A percentile compares a stretch with the other conserved stretches of the same genome.
These are phyloP conservation scores for Ptiloglossa arizonensis DNA, from an alignment of 1,140 invertebrate species.

Conservation along the genomic window DNA sequence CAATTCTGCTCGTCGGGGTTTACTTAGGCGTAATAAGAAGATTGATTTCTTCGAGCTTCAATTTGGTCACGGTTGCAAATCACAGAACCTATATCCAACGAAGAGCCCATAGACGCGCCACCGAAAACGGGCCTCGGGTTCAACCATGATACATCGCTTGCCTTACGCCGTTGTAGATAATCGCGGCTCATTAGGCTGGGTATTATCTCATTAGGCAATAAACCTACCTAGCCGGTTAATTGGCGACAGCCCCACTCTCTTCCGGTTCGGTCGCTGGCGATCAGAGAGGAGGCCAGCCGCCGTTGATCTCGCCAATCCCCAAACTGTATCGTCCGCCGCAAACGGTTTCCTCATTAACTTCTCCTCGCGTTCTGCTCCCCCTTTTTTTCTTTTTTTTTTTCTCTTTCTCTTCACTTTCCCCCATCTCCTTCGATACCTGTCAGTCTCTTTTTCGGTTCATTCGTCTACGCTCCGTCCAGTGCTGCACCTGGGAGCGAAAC, in stretches of 20 bases:
- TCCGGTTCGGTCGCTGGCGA: constrained; percentile 58
- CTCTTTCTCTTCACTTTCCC: constrained; percentile 7
- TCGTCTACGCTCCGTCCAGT: not conserved
- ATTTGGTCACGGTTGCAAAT: not conserved
- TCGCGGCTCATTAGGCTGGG: constrained; percentile 72
- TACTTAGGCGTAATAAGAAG: too few relatives aligned
- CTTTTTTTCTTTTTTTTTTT: constrained; percentile 6
- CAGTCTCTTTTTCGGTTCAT: not conserved
- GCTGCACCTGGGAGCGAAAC: not conserved
- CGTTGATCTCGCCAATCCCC: constrained; percentile 65
- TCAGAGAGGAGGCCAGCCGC: constrained; percentile 56
- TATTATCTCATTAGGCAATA: constrained; percentile 78
- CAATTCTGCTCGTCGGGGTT: too few relatives aligned
- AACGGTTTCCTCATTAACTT: constrained; percentile 73
- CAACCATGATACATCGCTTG: constrained; percentile 34
- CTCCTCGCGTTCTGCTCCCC: constrained; percentile 39
- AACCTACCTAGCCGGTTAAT: constrained; percentile 73
- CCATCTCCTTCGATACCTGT: constrained; percentile 4
- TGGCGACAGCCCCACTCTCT: constrained; percentile 66
- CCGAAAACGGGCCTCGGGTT: constrained; percentile 22
- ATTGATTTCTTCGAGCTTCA: not conserved
- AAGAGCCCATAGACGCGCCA: not conserved
- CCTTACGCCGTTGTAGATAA: constrained; percentile 67
- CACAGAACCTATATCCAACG: not conserved
- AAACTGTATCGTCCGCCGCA: constrained; percentile 62